Percentiles rank a stretch among this genome's conserved stretches.
phyloP scores from a whole-genome alignment of 2,888 invertebrate genomes.

The Lithophane leautieri region DNA sequence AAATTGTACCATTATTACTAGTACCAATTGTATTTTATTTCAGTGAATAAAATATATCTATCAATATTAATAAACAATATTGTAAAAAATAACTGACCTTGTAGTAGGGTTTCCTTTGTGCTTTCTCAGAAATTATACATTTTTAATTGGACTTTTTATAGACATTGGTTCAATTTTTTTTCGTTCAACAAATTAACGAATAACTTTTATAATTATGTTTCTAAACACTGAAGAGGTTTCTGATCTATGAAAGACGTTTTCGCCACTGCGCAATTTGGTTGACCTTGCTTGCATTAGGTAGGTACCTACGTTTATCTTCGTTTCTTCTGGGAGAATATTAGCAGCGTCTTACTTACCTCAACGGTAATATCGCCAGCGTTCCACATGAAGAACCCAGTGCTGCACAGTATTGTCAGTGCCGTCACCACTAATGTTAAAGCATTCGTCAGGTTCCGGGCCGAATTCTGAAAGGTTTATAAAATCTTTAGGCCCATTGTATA shows the following conservation, averaged over 20 bases:
- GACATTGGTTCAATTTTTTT: too few species aligned
- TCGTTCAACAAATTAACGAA: too few species aligned
- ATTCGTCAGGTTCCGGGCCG: constrained; percentile 38
- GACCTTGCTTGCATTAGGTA: background rate
- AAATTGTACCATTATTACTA: too few species aligned
- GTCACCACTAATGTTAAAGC: constrained; percentile 55
- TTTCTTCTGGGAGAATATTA: background rate
- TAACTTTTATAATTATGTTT: background rate
- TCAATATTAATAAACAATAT: too few species aligned
- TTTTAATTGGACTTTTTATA: too few species aligned
- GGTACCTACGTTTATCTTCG: background rate
- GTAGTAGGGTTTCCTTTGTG: too few species aligned
- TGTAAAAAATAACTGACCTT: too few species aligned
- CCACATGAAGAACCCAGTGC: constrained; percentile 78
- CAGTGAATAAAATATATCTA: too few species aligned
- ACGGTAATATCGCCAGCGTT: constrained; percentile 78
- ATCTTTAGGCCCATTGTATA: too few species aligned
- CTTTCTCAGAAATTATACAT: too few species aligned
- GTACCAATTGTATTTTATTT: too few species aligned
- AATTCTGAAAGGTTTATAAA: constrained; percentile 38
- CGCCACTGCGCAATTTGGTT: background rate
- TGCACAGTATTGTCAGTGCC: constrained; percentile 62
- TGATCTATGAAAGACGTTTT: background rate
- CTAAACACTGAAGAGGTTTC: background rate
- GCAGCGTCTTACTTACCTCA: constrained; percentile 69